These are phyloP conservation scores for Zaprionus bogoriensis DNA, from an alignment of 2,888 invertebrate genomes.

Conservation along the genomic window DNA sequence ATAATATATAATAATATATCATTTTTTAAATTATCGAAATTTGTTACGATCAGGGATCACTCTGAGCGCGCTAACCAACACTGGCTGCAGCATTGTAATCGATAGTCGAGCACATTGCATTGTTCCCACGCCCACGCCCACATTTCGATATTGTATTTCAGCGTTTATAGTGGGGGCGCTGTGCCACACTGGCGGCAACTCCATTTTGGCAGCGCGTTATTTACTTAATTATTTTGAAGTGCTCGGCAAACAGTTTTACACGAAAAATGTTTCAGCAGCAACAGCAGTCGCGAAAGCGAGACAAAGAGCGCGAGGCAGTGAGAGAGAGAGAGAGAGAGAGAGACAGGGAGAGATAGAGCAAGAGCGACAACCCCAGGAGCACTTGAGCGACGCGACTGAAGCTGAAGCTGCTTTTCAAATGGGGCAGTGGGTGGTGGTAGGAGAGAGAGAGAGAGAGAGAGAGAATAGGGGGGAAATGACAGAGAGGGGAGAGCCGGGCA, in stretches of 20 bases:
- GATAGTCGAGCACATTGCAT: constrained; percentile 19
- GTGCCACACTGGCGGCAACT: constrained; percentile 36
- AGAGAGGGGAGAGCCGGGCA: neutral
- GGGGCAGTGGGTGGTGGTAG: neutral
- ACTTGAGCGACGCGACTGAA: too few relatives aligned
- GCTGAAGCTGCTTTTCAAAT: neutral
- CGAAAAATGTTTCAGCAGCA: constrained; percentile 70
- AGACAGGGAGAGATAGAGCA: neutral
- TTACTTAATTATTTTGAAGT: constrained; percentile 77
- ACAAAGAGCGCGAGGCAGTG: neutral
- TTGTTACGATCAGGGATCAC: too few relatives aligned
- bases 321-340: neutral
- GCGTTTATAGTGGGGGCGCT: constrained; percentile 46
- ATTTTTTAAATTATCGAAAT: too few relatives aligned
- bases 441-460: neutral
- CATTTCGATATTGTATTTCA: constrained; percentile 66
- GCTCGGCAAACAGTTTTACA: constrained; percentile 77
- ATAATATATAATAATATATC: too few relatives aligned
- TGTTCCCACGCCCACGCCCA: constrained; percentile 44
- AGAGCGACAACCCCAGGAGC: constrained; percentile 6
- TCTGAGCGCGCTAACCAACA: neutral
- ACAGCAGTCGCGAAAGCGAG: neutral
- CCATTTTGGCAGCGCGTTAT: constrained; percentile 60
- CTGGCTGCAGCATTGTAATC: constrained; percentile 10
- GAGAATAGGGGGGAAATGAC: neutral